Evolutionary conservation across 2,113 vertebrate species (phyloP), one percentile per base, ranked within the genome.

Genomic region (Felis chaus): DNA sequence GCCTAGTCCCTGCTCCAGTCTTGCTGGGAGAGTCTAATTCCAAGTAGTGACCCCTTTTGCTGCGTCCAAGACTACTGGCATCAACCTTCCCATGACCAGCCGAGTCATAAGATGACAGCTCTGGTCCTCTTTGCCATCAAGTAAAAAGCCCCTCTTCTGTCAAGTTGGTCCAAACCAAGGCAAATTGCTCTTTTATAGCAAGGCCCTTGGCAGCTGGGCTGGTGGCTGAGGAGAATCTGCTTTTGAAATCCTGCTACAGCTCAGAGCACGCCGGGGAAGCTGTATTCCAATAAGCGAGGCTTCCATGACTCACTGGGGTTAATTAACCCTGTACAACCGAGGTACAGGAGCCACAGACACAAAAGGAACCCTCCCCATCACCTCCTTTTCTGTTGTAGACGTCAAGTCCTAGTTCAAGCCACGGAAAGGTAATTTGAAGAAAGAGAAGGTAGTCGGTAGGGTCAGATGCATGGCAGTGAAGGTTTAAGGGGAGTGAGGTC

Each of bases 91-190:
- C 39, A 25, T 57, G 16, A 27, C n/a, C 18, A 3, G 76, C 33
- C 91, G 86, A 74, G 31, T 92, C 41, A 69, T 18, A 81, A 48
- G 16, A 41, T 39, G 68, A 82, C 55, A 76, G 8, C 27, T 93
- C 57, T 23, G 29, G 39, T 91, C 74, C 25, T 91, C n/a, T 41
- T 55, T 69, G n/a, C 21, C 85, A 68, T 69, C 36, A 55, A 36
- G 36, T 80, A 5, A 31, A 31, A 94, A 53, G 55, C 7, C 9
- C 5, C 29, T 39, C 71, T 96, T 41, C 53, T 85, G 36, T 69
- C 78, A 78, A 61, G 39, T 27, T 82, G 63, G 61, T 93, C 57
- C 73, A 90, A 94, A 95, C 55, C 31, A 93, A 95, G 65, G 41
- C 76, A 50, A 78, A 31, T 53, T 82, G 63, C 31, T 85, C 50